Conservation (phyloP, 2,797 vertebrate genomes). For the Lepilemur septentrionalis region DNA sequence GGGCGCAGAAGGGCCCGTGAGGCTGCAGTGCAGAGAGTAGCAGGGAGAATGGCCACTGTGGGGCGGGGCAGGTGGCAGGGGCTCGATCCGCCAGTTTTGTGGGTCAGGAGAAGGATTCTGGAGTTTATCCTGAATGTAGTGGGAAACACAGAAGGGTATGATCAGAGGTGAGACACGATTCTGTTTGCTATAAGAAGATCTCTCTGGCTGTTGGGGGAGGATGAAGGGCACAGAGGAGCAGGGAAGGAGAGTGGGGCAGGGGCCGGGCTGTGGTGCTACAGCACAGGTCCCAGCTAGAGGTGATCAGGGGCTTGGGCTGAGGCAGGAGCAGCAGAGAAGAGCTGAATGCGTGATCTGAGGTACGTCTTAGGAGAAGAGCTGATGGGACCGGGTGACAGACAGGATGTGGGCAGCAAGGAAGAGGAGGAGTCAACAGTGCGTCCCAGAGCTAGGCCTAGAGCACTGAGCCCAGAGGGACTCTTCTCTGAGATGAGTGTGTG, state of each 20-base stretch:
- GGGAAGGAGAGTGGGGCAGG: not conserved
- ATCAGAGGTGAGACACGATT: not conserved
- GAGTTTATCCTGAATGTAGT: not conserved
- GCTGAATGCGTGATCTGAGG: not conserved
- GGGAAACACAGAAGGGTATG: not conserved
- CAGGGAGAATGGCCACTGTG: not conserved
- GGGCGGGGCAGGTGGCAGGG: not conserved
- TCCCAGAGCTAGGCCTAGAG: not conserved
- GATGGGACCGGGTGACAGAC: not conserved
- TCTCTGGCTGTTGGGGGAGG: not conserved
- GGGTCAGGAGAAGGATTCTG: not conserved
- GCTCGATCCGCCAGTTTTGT: not conserved
- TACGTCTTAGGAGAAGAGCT: not conserved
- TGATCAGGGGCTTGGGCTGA: not conserved
- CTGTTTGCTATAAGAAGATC: not conserved
- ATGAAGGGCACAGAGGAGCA: not conserved
- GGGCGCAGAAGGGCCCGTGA: not conserved
- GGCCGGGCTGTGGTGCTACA: not conserved
- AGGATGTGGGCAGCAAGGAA: not conserved
- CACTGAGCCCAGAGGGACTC: not conserved
- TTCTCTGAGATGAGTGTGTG: not conserved
- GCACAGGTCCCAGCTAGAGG: not conserved
- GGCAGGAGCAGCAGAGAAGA: not conserved
- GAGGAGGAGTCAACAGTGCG: rapidly evolving
- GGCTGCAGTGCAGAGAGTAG: not conserved